Base-by-base conservation (phyloP, 2,113 vertebrate genomes). In the Channa maculata region DNA sequence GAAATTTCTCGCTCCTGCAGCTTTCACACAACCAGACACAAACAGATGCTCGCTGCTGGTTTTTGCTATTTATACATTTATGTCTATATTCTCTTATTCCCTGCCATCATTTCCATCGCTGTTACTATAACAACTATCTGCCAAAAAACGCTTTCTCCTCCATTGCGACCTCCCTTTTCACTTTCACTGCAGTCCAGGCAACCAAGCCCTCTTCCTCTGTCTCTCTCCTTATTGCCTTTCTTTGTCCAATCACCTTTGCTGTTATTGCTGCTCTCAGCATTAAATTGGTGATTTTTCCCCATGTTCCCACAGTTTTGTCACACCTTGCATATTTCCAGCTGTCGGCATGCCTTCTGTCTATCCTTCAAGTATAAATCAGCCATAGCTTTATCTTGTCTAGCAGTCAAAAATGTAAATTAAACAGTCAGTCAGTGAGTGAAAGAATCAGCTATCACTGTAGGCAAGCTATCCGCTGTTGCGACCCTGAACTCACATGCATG, bases 41-140 rank as follows among this genome's bases (percentile, higher is more conserved):
- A 39, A 76, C 61, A 77, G 50, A 85, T 57, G 65, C 49, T 64
- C 52, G 5, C 38, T 46, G 52, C 48, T 38, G 36, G 11, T 64
- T 61, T 58, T 52, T 12, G 14, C 37, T 60, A 65, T 57, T 60
- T 61, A 14, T 34, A 57, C 71, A 71, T 68, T 4, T 24, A n/a
- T 34, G 39, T 66, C 72, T 55, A 13, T 45, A 41, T 58, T 46
- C 37, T 72, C 15, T 63, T 15, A 41, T 61, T 57, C 66, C 24
- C 49, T 71, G 51, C n/a, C 60, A 68, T 81, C 71, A 79, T 65
- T 55, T 85, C 79, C 72, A 86, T 79, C 24, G 36, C 74, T 70
- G 81, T 89, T 89, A 86, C 90, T 82, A 90, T 87, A 88, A 86
- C 87, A 88, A 89, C 81, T 79, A 73, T 79, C 69, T 59, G 9